phyloP scores from a whole-genome alignment of 2,797 vertebrate species.

The Botia almorhae region DNA sequence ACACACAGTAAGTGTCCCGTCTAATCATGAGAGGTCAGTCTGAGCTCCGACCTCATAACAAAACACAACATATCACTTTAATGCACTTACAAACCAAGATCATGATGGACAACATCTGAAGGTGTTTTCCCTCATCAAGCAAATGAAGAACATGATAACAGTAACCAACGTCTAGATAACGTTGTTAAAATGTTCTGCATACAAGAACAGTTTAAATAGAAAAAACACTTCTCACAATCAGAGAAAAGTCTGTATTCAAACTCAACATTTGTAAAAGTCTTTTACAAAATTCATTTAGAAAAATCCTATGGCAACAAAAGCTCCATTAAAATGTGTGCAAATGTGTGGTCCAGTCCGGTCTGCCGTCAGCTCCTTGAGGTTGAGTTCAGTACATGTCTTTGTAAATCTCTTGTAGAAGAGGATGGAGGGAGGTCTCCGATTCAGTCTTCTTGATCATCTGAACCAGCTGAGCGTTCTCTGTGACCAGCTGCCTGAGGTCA shows the following conservation, averaged over 20 bases:
- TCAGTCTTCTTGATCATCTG: constrained; percentile 99
- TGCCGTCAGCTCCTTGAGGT: constrained; percentile 50
- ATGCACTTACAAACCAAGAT: constrained; percentile 26
- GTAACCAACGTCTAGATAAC: neutral
- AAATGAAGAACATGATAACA: constrained; percentile 20
- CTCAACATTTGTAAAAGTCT: constrained; percentile 52
- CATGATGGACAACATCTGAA: constrained; percentile 4
- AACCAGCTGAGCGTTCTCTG: constrained; percentile 94
- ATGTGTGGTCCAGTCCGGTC: neutral
- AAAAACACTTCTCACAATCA: constrained; percentile 28
- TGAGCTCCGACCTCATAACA: neutral
- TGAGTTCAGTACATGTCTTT: constrained; percentile 95
- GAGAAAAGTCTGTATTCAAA: constrained; percentile 47
- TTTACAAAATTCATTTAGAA: constrained; percentile 42
- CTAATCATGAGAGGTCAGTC: neutral
- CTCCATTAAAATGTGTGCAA: constrained; percentile 37
- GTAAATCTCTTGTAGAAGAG: constrained; percentile 98
- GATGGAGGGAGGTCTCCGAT: constrained; percentile 94
- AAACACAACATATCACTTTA: constrained; percentile 12
- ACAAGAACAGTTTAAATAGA: neutral
- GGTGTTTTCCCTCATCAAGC: constrained; percentile 30
- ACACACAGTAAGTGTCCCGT: neutral
- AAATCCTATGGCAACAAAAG: constrained; percentile 43
- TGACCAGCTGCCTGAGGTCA: constrained; percentile 96
- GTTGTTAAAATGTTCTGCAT: neutral